Percentiles rank a stretch among this genome's conserved stretches.
Evolutionary conservation across 2,888 invertebrate species (phyloP).

Genomic region (Yponomeuta sedellus): DNA sequence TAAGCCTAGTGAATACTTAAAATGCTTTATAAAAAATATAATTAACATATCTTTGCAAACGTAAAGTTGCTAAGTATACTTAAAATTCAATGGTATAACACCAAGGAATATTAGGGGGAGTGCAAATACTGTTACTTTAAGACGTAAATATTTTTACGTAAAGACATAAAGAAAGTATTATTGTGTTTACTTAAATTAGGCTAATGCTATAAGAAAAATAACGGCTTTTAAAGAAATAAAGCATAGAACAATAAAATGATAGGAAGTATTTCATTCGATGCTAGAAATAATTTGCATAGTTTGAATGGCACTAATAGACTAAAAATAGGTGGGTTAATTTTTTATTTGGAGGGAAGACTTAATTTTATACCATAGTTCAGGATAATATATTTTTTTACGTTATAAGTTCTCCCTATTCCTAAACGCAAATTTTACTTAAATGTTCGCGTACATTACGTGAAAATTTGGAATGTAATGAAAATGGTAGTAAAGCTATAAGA

Average conservation of each 20-base stretch:
- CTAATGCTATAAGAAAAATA: too few species aligned
- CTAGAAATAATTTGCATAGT: conserved; percentile 11
- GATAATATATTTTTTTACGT: not conserved
- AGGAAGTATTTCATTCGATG: conserved; percentile 17
- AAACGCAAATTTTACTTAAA: too few species aligned
- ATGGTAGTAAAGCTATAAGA: conserved; percentile 13
- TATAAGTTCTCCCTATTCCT: too few species aligned
- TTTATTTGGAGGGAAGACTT: conserved; percentile 52
- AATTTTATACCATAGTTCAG: conserved; percentile 26
- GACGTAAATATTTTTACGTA: too few species aligned
- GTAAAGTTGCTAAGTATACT: not conserved
- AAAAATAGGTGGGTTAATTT: conserved; percentile 49
- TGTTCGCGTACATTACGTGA: not conserved
- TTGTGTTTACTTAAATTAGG: too few species aligned
- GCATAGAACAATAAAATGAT: conserved; percentile 12
- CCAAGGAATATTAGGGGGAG: too few species aligned
- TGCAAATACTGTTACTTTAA: too few species aligned
- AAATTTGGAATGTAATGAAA: conserved; percentile 18
- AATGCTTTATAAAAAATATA: conserved; percentile 49
- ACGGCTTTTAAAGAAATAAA: too few species aligned
- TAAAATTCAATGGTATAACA: too few species aligned
- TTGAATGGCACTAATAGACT: conserved; percentile 50
- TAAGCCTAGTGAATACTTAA: conserved; percentile 35
- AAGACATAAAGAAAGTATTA: too few species aligned
- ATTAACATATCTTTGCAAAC: conserved; percentile 29